Evolutionary conservation across 1,140 invertebrate genomes (phyloP), one percentile per base, ranked within the genome.

Genomic region (Kradibia gibbosae): DNA sequence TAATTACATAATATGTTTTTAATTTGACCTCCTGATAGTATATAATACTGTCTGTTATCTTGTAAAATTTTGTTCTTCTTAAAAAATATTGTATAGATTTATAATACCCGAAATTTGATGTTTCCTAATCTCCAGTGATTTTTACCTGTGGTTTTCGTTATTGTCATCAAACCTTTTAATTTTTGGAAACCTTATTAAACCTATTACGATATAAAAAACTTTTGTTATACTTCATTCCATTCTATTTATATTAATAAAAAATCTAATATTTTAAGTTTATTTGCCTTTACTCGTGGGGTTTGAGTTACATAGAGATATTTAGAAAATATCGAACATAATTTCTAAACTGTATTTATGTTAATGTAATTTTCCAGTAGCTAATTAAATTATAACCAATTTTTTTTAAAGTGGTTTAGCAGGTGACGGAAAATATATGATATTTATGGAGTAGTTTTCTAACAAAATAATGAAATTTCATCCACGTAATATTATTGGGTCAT

Each of bases 271-370:
- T 67, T 67, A 10, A 22, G 11, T 36, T n/a, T n/a, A 67, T 22
- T 31, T 34, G 5, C n/a, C 3, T 67, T 67, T 22, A 67, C 22
- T 22, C 28, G 42, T n/a, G 42, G 22, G 42, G 25, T n/a, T 62
- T 31, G 28, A 62, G 25, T 62, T 31, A 11, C 15, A 53, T 53
- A 20, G 5, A 34, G 17, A 34, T 36, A 65, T 65, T n/a, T 11
- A 45, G 70, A 48, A 50, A 34, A 88, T 89, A 90, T 91, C 89
- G 90, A 91, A 90, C 89, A 91, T 91, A 91, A 91, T 91, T 91
- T 90, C 89, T 85, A 25, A 85, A 8, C 39, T 57, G n/a, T 53
- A 25, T 55, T 15, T 53, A 25, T 28, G n/a, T 53, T n/a, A 13
- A 73, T 73, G 34, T 28, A 4, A 62, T 62, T 31, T 34, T 5